These are phyloP conservation scores for Trachymyrmex cornetzi DNA, from an alignment of 1,140 invertebrate genomes.

Conservation along the genomic window DNA sequence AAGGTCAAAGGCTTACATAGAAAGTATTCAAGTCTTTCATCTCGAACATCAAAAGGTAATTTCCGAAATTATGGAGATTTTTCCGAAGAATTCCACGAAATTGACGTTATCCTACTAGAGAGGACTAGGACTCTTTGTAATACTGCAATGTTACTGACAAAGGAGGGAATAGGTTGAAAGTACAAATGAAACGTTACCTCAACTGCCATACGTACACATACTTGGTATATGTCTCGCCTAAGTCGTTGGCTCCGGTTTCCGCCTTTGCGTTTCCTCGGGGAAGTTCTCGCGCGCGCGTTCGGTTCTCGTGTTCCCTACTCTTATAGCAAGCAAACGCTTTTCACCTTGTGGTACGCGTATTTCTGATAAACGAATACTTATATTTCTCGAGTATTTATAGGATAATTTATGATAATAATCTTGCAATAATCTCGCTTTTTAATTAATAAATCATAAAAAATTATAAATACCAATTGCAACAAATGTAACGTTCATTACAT, in stretches of 20 bases:
- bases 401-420: not conserved
- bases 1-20: conserved; percentile 43
- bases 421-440: not conserved
- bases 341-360: not conserved
- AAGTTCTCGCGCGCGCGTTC: not conserved
- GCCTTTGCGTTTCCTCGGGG: conserved; percentile 51
- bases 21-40: conserved; percentile 81
- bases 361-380: not conserved
- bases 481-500: not conserved
- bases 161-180: conserved; percentile 47
- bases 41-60: conserved; percentile 85
- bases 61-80: conserved; percentile 85
- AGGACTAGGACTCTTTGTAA: conserved; percentile 76
- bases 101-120: conserved; percentile 76
- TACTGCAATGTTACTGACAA: conserved; percentile 47
- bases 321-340: not conserved
- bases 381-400: not conserved
- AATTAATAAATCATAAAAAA: not conserved
- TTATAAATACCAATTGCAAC: not conserved
- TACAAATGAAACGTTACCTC: conserved; percentile 80
- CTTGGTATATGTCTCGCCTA: conserved; percentile 39
- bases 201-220: conserved; percentile 56
- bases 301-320: not conserved
- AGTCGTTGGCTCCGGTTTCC: conserved; percentile 44
- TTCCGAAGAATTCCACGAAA: conserved; percentile 82